These are phyloP conservation scores for Griposia aprilina DNA, from an alignment of 2,888 invertebrate genomes.

Conservation along the genomic window DNA sequence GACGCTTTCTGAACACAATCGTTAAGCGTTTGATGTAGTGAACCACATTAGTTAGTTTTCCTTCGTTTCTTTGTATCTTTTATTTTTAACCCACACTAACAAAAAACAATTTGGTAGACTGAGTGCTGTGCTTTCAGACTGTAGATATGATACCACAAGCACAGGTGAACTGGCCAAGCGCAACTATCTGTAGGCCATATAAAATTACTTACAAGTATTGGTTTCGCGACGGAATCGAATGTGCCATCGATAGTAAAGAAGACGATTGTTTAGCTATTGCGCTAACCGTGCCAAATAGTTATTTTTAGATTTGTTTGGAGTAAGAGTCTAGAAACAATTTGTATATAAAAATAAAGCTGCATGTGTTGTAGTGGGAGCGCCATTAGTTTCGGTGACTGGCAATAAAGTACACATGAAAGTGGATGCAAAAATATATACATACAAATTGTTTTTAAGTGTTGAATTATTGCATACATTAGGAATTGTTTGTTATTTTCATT, in stretches of 20 bases:
- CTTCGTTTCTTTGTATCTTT: background rate
- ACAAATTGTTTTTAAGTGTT: conserved; percentile 28
- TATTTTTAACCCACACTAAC: background rate
- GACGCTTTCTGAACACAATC: conserved; percentile 66
- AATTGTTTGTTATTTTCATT: conserved; percentile 17
- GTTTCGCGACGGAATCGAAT: background rate
- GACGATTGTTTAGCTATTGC: background rate
- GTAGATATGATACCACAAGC: background rate
- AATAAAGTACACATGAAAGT: conserved; percentile 37
- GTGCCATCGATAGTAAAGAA: background rate
- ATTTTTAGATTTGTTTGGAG: conserved; percentile 1
- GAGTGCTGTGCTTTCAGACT: background rate
- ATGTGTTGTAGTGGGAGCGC: conserved; percentile 1
- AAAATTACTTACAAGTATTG: background rate
- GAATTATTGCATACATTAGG: conserved; percentile 40
- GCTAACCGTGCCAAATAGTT: background rate
- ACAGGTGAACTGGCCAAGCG: background rate
- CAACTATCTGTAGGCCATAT: background rate
- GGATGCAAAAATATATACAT: conserved; percentile 17
- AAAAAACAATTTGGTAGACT: background rate
- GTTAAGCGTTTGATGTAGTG: conserved; percentile 65
- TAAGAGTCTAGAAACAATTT: conserved; percentile 15
- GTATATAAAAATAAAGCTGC: conserved; percentile 37
- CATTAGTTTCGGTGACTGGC: conserved; percentile 16
- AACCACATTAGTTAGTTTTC: background rate